phyloP scores from a whole-genome alignment of 2,888 invertebrate species.

The Cerceris ruficornis region DNA sequence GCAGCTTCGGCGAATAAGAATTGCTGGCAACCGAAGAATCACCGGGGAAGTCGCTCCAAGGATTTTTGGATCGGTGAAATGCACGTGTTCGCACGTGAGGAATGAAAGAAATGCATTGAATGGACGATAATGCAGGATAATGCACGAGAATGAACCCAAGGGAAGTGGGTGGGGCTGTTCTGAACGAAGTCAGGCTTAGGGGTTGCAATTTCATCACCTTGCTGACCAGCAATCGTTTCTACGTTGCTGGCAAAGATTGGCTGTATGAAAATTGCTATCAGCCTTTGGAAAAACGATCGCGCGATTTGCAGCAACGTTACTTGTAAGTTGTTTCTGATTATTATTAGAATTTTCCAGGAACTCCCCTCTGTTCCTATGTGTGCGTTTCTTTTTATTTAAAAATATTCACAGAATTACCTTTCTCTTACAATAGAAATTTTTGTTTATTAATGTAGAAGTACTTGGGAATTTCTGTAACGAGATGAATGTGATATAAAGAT shows the following conservation, averaged over 20 bases:
- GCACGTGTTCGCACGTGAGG: slow-evolving; percentile 9
- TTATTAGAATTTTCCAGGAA: neutral
- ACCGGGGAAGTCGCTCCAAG: neutral
- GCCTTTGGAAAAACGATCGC: slow-evolving; percentile 65
- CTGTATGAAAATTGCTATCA: slow-evolving; percentile 71
- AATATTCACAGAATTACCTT: too few species aligned
- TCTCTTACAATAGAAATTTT: too few species aligned
- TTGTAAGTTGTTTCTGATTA: slow-evolving; percentile 68
- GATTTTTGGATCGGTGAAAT: slow-evolving; percentile 3
- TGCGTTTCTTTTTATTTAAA: neutral
- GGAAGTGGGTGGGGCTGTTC: slow-evolving; percentile 67
- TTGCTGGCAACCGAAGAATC: slow-evolving; percentile 9
- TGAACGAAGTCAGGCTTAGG: slow-evolving; percentile 72
- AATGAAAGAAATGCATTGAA: slow-evolving; percentile 28
- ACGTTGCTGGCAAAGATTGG: slow-evolving; percentile 77
- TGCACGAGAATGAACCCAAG: slow-evolving; percentile 58
- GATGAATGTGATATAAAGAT: too few species aligned
- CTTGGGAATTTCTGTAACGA: too few species aligned
- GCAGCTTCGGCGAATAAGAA: slow-evolving; percentile 1
- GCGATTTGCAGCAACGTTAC: slow-evolving; percentile 60
- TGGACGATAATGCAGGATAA: slow-evolving; percentile 55
- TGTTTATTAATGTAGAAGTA: too few species aligned
- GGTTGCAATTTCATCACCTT: slow-evolving; percentile 78
- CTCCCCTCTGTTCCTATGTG: too few species aligned
- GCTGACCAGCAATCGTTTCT: slow-evolving; percentile 77